Evolutionary conservation across 2,113 vertebrate species (phyloP).

Genomic region (Triplophysa tibetana): DNA sequence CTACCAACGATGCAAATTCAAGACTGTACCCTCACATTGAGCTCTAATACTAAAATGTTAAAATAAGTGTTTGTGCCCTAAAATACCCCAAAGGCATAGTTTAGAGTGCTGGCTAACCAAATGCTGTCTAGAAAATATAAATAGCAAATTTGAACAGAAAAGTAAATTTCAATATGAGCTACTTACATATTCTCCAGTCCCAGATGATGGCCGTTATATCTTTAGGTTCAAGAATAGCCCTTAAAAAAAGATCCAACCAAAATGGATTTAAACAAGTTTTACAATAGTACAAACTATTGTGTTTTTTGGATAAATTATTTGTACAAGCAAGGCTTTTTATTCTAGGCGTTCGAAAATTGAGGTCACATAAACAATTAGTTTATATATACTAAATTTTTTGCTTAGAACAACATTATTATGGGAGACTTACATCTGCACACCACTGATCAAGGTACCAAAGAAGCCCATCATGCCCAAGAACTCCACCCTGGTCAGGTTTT

Average conservation of each 20-base stretch:
- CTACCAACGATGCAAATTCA: neutral
- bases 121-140: neutral
- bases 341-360: no score
- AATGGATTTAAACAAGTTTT: neutral
- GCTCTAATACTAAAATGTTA: neutral
- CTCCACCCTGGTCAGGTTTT: constrained; percentile 89
- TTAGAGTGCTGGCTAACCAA: neutral
- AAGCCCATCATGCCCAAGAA: constrained; percentile 97
- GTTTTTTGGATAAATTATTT: no score
- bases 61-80: neutral
- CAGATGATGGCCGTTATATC: constrained; percentile 77
- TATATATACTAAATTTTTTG: no score
- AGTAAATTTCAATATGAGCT: neutral
- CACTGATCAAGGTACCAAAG: constrained; percentile 91
- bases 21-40: neutral
- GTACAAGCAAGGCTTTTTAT: neutral
- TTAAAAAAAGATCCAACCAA: constrained; percentile 55
- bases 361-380: no score
- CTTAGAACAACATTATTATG: neutral
- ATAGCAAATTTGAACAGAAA: neutral
- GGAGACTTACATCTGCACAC: constrained; percentile 87
- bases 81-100: neutral
- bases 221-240: constrained; percentile 79
- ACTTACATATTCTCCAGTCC: constrained; percentile 82
- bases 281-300: no score